Conservation (phyloP, 2,113 vertebrate genomes). For the Lophura nycthemera region DNA sequence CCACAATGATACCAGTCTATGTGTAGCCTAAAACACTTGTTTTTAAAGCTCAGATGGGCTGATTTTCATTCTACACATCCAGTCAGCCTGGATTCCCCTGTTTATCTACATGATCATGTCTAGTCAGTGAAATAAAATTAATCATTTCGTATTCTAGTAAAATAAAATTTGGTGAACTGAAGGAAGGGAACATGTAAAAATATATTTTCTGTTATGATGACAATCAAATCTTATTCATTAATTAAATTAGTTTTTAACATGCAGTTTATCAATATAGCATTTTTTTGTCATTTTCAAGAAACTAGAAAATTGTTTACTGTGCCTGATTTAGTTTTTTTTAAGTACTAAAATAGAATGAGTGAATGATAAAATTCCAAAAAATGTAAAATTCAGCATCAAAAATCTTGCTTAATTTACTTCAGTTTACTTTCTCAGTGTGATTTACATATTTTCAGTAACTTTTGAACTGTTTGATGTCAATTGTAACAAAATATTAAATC, state of each 20-base stretch:
- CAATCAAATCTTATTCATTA: not conserved
- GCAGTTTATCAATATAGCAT: not conserved
- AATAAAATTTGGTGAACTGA: not conserved
- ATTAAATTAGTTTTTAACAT: not conserved
- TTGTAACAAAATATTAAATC: not conserved
- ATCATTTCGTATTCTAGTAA: not conserved
- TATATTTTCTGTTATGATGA: not conserved
- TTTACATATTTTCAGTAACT: not conserved
- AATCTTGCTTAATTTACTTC: not conserved
- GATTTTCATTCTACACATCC: not conserved
- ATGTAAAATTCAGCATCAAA: not conserved
- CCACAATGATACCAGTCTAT: not conserved
- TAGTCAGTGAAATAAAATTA: not conserved
- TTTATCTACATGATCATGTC: not conserved
- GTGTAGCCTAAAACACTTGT: not conserved
- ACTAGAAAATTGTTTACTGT: not conserved
- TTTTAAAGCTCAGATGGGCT: not conserved
- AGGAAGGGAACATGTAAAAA: not conserved
- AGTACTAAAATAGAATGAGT: not conserved
- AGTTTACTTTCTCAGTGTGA: not conserved
- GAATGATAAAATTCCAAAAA: not conserved
- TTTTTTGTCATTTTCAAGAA: not conserved
- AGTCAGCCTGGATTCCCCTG: not conserved
- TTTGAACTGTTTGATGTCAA: not conserved
- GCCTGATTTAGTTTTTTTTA: not conserved